phyloP scores from a whole-genome alignment of 2,113 vertebrate genomes.

The Maylandia zebra region DNA sequence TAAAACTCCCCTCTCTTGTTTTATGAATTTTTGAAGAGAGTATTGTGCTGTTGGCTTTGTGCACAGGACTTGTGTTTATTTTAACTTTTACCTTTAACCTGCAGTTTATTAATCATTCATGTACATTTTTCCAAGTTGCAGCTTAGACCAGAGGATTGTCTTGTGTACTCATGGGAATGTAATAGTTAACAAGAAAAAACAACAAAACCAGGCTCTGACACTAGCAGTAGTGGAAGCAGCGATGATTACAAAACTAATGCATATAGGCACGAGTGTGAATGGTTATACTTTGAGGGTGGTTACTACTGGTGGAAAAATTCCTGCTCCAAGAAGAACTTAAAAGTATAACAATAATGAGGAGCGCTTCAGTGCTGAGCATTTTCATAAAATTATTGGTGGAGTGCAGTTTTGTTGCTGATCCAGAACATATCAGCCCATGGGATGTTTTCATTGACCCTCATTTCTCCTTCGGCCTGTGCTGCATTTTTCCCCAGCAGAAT shows the following conservation, averaged over 20 bases:
- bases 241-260: not conserved
- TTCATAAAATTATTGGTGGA: slow-evolving; percentile 10
- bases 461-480: slow-evolving; percentile 35
- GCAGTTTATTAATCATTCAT: not conserved
- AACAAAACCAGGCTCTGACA: not conserved
- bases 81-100: not conserved
- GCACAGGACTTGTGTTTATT: not conserved
- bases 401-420: slow-evolving; percentile 15
- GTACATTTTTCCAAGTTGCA: not conserved
- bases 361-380: not conserved
- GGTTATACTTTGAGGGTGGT: not conserved
- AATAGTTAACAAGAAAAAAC: not conserved
- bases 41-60: not conserved
- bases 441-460: slow-evolving; percentile 38
- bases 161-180: not conserved
- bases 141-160: not conserved
- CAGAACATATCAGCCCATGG: slow-evolving; percentile 19
- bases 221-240: not conserved
- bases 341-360: not conserved
- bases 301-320: not conserved
- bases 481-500: not conserved
- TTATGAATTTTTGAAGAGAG: not conserved
- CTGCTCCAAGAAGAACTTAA: not conserved
- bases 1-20: not conserved
- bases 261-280: not conserved